phyloP scores from a whole-genome alignment of 2,113 vertebrate species.

The Rhegmatorhina hoffmannsi region DNA sequence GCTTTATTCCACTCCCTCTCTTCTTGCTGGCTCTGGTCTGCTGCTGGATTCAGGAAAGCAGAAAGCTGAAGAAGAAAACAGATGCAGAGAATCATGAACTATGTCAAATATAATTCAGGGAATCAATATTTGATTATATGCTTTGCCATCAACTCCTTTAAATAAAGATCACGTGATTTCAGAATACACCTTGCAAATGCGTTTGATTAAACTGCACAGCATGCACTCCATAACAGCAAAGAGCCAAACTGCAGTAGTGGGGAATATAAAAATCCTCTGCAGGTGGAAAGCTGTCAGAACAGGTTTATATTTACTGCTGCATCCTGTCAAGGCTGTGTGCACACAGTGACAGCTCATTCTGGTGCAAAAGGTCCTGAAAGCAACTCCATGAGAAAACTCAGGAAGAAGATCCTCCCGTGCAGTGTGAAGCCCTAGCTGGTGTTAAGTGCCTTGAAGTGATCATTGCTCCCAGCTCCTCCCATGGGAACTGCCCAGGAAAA shows the following conservation, averaged over 20 bases:
- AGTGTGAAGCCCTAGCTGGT: neutral
- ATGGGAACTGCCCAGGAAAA: neutral
- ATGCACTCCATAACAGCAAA: neutral
- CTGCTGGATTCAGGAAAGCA: neutral
- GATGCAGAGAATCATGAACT: neutral
- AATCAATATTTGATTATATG: neutral
- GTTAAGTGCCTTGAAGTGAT: neutral
- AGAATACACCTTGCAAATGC: neutral
- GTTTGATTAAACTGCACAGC: neutral
- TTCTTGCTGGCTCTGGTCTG: neutral
- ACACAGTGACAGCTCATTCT: neutral
- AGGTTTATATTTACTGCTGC: neutral
- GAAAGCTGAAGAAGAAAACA: constrained; percentile 7
- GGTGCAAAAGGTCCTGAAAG: neutral
- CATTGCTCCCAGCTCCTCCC: neutral
- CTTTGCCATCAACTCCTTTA: neutral
- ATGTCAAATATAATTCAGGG: neutral
- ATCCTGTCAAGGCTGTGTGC: neutral
- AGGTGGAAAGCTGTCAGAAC: neutral
- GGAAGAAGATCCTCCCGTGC: neutral
- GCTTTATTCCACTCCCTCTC: neutral
- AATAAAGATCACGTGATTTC: neutral
- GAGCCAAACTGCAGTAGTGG: neutral
- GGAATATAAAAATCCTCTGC: neutral
- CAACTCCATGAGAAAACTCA: neutral